Percentiles rank a stretch among this genome's conserved stretches.
These are phyloP conservation scores for Nyctibius grandis DNA, from an alignment of 2,797 vertebrate genomes.

Conservation along the genomic window DNA sequence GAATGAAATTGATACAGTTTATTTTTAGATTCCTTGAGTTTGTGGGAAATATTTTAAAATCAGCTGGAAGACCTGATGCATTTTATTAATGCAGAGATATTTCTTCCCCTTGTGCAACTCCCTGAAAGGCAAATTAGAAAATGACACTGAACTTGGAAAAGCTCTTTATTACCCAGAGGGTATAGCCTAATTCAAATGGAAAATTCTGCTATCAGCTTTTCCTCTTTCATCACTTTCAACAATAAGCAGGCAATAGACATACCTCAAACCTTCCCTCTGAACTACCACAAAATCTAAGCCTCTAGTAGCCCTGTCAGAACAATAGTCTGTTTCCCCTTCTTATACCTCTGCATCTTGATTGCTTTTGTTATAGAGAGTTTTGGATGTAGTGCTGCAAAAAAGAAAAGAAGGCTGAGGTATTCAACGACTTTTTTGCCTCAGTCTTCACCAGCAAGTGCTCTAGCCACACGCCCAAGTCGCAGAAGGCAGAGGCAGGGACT, in stretches of 20 bases:
- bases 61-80: conserved; percentile 43
- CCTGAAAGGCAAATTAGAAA: conserved; percentile 17
- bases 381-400: not conserved
- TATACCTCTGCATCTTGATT: not conserved
- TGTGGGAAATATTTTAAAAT: conserved; percentile 56
- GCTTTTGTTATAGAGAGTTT: not conserved
- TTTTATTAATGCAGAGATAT: conserved; percentile 54
- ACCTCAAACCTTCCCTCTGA: not conserved
- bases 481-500: too few species aligned
- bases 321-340: not conserved
- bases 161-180: conserved; percentile 55
- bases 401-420: too few species aligned
- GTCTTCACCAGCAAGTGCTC: too few species aligned
- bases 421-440: too few species aligned
- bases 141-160: conserved; percentile 49
- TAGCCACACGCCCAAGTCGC: too few species aligned
- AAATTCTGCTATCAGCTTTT: not conserved
- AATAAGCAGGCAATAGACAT: not conserved
- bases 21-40: conserved; percentile 61
- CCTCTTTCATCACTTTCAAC: not conserved
- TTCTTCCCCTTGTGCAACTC: not conserved
- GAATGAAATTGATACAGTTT: conserved; percentile 42
- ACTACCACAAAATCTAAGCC: not conserved
- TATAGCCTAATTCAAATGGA: conserved; percentile 41
- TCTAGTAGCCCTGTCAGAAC: not conserved